Conservation (phyloP, 2,888 invertebrate genomes). For the Tortrix viridana region DNA sequence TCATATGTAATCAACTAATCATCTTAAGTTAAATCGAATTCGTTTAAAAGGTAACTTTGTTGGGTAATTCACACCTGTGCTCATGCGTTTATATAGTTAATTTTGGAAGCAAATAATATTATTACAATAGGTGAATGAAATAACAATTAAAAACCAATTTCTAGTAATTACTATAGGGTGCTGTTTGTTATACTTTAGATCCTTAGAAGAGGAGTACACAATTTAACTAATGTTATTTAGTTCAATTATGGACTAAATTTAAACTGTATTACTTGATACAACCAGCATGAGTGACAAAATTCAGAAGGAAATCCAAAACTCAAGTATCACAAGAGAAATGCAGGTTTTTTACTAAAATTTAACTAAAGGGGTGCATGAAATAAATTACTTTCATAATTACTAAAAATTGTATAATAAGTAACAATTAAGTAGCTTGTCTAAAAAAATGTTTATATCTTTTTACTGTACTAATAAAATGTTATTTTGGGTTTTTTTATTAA, state of each 20-base stretch:
- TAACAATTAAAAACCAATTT: background rate
- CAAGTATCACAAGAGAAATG: constrained; percentile 54
- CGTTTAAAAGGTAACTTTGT: background rate
- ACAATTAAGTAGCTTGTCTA: no score
- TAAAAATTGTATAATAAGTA: no score
- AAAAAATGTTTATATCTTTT: no score
- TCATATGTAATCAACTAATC: no score
- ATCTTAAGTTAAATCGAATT: background rate
- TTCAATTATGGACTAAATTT: constrained; percentile 14
- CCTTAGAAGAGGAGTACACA: constrained; percentile 1
- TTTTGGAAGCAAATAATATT: background rate
- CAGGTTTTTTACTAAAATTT: constrained; percentile 57
- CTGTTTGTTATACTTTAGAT: constrained; percentile 14
- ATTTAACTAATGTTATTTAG: background rate
- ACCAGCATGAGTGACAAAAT: constrained; percentile 59
- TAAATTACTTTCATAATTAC: background rate
- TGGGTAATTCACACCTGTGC: background rate
- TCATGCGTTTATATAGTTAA: background rate
- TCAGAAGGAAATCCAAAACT: constrained; percentile 53
- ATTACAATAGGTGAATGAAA: background rate
- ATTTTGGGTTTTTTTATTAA: no score
- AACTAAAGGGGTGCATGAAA: constrained; percentile 6
- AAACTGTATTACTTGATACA: constrained; percentile 10
- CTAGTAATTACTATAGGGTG: background rate
- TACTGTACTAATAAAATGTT: no score